Evolutionary conservation across 2,113 vertebrate genomes (phyloP).

Genomic region (Paralichthys olivaceus): DNA sequence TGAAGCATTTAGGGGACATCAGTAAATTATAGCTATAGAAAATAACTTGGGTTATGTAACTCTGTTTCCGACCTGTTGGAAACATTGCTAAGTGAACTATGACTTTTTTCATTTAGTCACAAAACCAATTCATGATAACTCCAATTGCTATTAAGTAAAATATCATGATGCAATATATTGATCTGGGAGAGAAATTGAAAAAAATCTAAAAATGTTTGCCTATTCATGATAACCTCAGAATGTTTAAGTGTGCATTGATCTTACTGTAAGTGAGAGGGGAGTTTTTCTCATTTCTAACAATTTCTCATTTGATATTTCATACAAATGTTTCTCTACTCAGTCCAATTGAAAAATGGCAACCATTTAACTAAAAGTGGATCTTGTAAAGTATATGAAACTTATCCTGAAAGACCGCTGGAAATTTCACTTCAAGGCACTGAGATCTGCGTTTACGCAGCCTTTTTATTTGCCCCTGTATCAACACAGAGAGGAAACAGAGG

Average conservation of each 20-base stretch:
- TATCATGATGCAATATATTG: background rate
- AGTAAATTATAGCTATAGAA: background rate
- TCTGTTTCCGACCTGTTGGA: no score
- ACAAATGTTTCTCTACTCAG: background rate
- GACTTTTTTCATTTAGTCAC: background rate
- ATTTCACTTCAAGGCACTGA: slow-evolving; percentile 35
- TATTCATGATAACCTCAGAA: background rate
- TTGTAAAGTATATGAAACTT: slow-evolving; percentile 12
- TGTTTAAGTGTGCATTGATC: no score
- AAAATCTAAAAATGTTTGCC: background rate
- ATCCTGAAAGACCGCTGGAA: slow-evolving; percentile 1
- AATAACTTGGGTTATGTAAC: no score
- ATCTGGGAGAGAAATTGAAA: background rate
- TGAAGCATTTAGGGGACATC: background rate
- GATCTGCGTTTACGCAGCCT: slow-evolving; percentile 45
- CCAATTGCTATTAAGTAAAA: background rate
- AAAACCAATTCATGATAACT: background rate
- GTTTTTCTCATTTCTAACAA: background rate
- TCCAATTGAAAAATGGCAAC: slow-evolving; percentile 1
- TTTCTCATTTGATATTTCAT: background rate
- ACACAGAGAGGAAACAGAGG: slow-evolving; percentile 68
- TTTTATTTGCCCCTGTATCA: slow-evolving; percentile 73
- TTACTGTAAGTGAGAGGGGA: background rate
- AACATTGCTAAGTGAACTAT: background rate
- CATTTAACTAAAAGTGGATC: background rate